Conservation (phyloP, 2,797 vertebrate species). For the Hypotaenidia philippensis region DNA sequence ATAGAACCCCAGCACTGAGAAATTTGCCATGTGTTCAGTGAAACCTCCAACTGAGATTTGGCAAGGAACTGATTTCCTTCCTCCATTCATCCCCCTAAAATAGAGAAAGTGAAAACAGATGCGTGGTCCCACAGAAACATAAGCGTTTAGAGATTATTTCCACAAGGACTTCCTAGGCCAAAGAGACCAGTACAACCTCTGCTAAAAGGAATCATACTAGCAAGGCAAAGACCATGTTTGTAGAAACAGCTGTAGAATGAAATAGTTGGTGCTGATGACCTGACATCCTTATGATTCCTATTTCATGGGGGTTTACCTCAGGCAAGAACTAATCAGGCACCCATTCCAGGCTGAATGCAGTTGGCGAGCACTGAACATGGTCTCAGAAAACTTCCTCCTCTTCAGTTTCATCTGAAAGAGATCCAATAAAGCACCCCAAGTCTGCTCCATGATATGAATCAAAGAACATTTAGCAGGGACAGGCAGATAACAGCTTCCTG, state of each 20-base stretch:
- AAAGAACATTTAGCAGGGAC: background rate
- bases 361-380: background rate
- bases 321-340: background rate
- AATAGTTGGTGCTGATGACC: background rate
- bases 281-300: background rate
- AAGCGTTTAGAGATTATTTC: background rate
- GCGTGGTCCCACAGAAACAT: background rate
- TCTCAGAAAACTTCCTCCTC: background rate
- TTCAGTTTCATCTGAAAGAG: background rate
- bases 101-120: background rate
- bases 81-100: background rate
- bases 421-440: background rate
- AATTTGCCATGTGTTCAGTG: background rate
- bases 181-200: background rate
- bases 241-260: background rate
- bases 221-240: background rate
- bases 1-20: background rate
- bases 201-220: background rate
- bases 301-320: background rate
- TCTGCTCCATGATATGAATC: background rate
- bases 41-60: background rate
- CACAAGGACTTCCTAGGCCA: background rate
- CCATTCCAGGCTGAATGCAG: background rate
- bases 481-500: background rate
- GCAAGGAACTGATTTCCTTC: background rate